Evolutionary conservation across 2,888 invertebrate genomes (phyloP).

Genomic region (Formica aserva): DNA sequence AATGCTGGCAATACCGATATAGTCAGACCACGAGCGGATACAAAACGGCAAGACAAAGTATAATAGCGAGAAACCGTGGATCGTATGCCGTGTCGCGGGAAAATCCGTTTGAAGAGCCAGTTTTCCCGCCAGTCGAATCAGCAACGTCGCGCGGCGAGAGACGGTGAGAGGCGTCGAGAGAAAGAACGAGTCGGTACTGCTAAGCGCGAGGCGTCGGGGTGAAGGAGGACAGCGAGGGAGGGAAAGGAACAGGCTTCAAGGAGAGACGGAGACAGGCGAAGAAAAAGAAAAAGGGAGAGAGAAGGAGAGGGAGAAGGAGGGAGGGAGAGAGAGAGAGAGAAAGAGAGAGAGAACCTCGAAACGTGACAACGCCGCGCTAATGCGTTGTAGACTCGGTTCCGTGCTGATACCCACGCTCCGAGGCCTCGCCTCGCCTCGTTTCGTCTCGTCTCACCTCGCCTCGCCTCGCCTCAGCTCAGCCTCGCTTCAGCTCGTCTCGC

Average conservation of each 20-base stretch:
- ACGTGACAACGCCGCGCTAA: slow-evolving; percentile 84
- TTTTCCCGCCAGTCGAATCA: slow-evolving; percentile 83
- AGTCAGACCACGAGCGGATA: not conserved
- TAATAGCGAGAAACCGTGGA: slow-evolving; percentile 15
- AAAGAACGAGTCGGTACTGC: slow-evolving; percentile 62
- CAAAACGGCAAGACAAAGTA: not conserved
- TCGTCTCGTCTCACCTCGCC: slow-evolving; percentile 57
- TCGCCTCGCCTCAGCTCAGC: slow-evolving; percentile 31
- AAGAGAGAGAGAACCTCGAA: slow-evolving; percentile 81
- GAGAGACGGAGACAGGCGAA: slow-evolving; percentile 39
- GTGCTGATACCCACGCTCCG: slow-evolving; percentile 86
- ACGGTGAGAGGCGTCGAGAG: slow-evolving; percentile 53
- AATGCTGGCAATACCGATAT: slow-evolving; percentile 29
- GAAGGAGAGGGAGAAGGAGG: slow-evolving; percentile 12
- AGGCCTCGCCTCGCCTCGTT: slow-evolving; percentile 73
- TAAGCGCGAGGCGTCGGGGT: slow-evolving; percentile 39
- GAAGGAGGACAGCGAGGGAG: slow-evolving; percentile 51
- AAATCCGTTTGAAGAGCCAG: slow-evolving; percentile 83
- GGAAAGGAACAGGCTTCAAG: slow-evolving; percentile 36
- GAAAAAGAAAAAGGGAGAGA: slow-evolving; percentile 35
- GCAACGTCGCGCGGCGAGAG: slow-evolving; percentile 71
- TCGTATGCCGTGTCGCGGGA: slow-evolving; percentile 61
- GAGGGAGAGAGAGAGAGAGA: slow-evolving; percentile 48
- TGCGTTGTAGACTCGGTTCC: slow-evolving; percentile 85
- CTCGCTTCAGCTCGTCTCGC: slow-evolving; percentile 51